A percentile compares a stretch with the other conserved stretches of the same genome.
phyloP scores from a whole-genome alignment of 35 echinoderm and acorn worm species.

The Stichopus chloronotus region DNA sequence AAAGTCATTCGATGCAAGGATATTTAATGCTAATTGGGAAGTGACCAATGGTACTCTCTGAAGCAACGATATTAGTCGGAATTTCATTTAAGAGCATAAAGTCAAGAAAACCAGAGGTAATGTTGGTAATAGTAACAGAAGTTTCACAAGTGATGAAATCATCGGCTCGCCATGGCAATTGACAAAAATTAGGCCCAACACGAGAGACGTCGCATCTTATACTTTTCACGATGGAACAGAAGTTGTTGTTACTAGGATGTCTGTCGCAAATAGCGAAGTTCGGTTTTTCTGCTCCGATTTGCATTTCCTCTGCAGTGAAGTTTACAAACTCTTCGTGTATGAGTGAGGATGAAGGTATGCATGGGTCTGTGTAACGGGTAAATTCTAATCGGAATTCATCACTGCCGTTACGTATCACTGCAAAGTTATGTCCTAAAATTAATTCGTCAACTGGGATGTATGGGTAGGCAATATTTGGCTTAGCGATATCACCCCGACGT shows the following conservation, averaged over 20 bases:
- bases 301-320: background rate
- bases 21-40: background rate
- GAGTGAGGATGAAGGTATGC: background rate
- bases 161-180: background rate
- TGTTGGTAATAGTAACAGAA: background rate
- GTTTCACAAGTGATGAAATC: background rate
- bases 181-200: background rate
- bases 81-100: background rate
- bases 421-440: background rate
- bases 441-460: background rate
- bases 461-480: background rate
- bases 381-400: background rate
- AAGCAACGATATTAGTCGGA: background rate
- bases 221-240: background rate
- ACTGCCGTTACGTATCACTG: background rate
- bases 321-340: background rate
- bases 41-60: background rate
- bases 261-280: background rate
- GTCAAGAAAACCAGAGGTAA: conserved; percentile 3
- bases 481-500: background rate
- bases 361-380: background rate
- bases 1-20: background rate
- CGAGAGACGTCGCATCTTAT: background rate
- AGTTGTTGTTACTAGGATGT: background rate
- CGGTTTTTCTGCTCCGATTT: background rate